phyloP scores from a whole-genome alignment of 2,113 vertebrate genomes.

The Hemiscyllium ocellatum region DNA sequence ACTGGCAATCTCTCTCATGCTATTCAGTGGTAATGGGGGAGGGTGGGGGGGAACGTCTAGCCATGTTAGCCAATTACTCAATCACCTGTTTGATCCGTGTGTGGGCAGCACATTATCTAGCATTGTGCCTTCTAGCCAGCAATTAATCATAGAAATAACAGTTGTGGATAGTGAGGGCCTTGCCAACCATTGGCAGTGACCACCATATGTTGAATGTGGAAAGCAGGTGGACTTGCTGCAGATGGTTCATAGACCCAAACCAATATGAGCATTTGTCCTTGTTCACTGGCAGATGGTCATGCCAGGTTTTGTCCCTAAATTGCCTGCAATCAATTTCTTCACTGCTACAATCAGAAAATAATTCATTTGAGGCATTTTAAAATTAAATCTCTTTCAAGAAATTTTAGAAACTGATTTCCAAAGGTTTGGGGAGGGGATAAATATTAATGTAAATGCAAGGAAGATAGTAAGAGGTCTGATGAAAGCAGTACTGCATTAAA shows the following conservation, averaged over 20 bases:
- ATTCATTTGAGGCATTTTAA: neutral
- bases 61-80: neutral
- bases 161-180: neutral
- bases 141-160: neutral
- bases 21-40: neutral
- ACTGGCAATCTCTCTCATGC: neutral
- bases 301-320: neutral
- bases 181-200: neutral
- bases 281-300: neutral
- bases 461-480: neutral
- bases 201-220: neutral
- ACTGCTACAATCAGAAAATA: neutral
- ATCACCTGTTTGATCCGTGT: neutral
- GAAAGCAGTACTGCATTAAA: neutral
- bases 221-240: neutral
- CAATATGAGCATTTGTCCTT: constrained; percentile 2
- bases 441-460: neutral
- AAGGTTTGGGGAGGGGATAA: neutral
- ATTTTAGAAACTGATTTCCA: neutral
- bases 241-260: neutral
- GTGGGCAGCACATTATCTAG: neutral
- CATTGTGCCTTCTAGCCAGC: neutral
- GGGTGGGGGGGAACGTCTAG: neutral
- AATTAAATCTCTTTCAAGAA: neutral
- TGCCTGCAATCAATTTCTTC: neutral